phyloP scores from a whole-genome alignment of 2,888 invertebrate genomes.

The Ashinkailepas kermadecensis region DNA sequence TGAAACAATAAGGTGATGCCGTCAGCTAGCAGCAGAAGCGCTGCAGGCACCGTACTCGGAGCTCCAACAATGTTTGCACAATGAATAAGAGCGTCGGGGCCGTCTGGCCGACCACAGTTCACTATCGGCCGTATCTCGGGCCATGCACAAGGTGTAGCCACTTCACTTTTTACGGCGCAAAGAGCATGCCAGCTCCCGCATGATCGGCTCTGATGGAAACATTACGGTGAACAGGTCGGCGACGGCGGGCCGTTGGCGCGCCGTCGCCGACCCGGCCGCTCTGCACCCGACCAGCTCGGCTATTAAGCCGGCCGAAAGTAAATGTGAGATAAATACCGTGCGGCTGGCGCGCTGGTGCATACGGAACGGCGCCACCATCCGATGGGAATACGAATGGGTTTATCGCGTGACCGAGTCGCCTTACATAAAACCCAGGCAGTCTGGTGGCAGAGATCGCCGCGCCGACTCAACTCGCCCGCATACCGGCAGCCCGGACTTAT shows the following conservation, averaged over 20 bases:
- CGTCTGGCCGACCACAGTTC: neutral
- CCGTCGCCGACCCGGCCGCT: neutral
- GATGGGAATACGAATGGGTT: neutral
- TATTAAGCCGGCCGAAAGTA: neutral
- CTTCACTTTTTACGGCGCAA: neutral
- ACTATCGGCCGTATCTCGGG: neutral
- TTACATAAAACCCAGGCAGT: conserved; percentile 3
- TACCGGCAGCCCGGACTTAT: neutral
- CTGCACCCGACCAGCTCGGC: neutral
- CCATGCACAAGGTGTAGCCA: neutral
- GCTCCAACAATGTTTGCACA: too few relatives aligned
- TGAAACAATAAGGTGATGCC: too few relatives aligned
- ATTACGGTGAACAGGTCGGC: neutral
- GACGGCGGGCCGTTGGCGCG: neutral
- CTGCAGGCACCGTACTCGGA: too few relatives aligned
- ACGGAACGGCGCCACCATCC: neutral
- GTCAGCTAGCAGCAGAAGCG: too few relatives aligned
- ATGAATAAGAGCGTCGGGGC: too few relatives aligned
- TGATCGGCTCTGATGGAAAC: conserved; percentile 8
- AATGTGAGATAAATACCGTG: conserved; percentile 12
- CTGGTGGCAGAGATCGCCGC: neutral
- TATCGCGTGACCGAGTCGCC: neutral
- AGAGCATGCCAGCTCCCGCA: neutral
- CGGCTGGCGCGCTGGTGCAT: neutral
- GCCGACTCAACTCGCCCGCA: neutral